Evolutionary conservation across 1,140 invertebrate species (phyloP).

Genomic region (Venustaconcha ellipsiformis): DNA sequence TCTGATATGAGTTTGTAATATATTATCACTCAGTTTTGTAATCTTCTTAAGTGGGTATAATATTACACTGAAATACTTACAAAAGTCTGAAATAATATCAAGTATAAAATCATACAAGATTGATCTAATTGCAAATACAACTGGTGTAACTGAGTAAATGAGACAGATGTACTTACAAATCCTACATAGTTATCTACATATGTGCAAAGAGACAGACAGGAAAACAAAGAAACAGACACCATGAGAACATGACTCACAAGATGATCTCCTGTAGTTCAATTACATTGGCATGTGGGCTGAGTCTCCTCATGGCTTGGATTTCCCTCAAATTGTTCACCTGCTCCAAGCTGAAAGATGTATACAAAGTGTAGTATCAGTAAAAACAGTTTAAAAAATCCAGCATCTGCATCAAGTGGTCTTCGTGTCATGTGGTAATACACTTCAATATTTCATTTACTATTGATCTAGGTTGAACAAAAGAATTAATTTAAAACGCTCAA

Average conservation of each 20-base stretch:
- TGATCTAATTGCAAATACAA: not conserved
- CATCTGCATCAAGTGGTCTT: no score
- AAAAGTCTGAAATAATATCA: not conserved
- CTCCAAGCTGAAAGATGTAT: conserved; percentile 67
- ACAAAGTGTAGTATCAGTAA: no score
- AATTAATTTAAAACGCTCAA: no score
- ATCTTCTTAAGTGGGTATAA: no score
- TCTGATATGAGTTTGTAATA: no score
- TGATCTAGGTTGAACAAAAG: no score
- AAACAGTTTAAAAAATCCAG: no score
- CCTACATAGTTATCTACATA: not conserved
- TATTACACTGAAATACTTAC: no score
- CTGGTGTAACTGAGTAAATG: not conserved
- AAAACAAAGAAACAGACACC: not conserved
- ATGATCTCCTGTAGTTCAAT: conserved; percentile 75
- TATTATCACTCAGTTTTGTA: no score
- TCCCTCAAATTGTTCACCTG: conserved; percentile 75
- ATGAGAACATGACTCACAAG: conserved; percentile 71
- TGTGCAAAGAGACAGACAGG: conserved; percentile 2
- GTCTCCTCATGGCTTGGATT: conserved; percentile 74
- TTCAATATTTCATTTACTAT: no score
- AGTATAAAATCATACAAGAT: not conserved
- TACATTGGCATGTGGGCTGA: conserved; percentile 75
- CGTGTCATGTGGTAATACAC: no score
- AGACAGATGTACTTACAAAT: not conserved